These are phyloP conservation scores for Melanitta fusca DNA, from an alignment of 2,797 vertebrate genomes.

Conservation along the genomic window DNA sequence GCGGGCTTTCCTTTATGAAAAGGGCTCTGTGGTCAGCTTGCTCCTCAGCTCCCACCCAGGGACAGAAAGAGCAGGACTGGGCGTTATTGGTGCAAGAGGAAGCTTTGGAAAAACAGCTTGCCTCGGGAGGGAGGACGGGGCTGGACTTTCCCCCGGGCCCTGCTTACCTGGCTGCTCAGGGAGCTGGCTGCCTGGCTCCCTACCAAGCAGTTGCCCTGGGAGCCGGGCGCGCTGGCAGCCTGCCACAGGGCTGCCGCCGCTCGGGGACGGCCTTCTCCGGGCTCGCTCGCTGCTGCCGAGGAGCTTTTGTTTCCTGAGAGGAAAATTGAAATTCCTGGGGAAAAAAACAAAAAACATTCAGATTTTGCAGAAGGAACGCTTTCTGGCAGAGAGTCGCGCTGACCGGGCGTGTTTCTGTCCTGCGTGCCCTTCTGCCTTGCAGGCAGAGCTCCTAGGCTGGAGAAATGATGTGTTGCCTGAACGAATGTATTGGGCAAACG, in stretches of 20 bases:
- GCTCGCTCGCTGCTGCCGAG: not conserved
- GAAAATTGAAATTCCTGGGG: constrained; percentile 36
- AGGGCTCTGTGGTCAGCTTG: not conserved
- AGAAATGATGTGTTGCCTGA: constrained; percentile 5
- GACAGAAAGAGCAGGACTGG: not conserved
- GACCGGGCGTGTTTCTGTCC: not conserved
- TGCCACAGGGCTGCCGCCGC: not conserved
- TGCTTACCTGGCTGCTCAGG: not conserved
- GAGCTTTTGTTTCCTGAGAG: constrained; percentile 39
- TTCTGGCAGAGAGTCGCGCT: not conserved
- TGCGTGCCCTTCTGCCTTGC: not conserved
- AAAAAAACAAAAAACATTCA: not conserved
- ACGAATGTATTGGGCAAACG: accelerated
- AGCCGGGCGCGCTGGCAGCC: not conserved
- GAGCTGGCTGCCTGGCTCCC: not conserved
- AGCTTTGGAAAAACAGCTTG: not conserved
- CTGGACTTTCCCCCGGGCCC: not conserved
- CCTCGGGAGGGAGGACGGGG: not conserved
- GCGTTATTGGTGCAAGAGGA: not conserved
- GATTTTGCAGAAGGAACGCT: constrained; percentile 33
- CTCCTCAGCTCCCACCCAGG: not conserved
- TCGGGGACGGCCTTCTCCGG: not conserved
- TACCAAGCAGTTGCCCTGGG: not conserved
- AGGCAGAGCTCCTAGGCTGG: not conserved
- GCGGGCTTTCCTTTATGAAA: not conserved